Base-by-base conservation (phyloP, 64 coral and sea anemone species). In the Dendrophyllia cribrosa region DNA sequence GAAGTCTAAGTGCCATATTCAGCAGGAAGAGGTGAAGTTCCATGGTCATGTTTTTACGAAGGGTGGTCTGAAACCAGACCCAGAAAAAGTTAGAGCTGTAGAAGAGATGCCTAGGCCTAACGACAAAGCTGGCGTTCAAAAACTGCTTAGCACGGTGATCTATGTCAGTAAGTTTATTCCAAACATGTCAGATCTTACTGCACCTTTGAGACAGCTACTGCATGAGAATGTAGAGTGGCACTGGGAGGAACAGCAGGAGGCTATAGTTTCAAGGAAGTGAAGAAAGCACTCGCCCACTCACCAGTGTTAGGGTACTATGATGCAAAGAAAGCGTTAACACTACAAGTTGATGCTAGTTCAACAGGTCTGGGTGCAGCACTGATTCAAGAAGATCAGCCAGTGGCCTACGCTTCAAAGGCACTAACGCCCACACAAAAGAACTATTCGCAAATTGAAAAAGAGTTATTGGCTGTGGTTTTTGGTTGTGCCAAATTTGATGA, bases 171-270 rank as follows among this genome's bases (percentile, higher is more conserved):
- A 92, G 43, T 92, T 86, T 53, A 60, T 92, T 43, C 67, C 82
- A 48, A 92, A 86, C 71, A 86, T 92, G 81, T 85, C 90, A 0
- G 82, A 86, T 26, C 76, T 92, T 51, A 92, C 90, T 60, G 90
- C 90, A 44, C 80, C 90, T 16, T 49, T 92, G 4, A 76, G 90
- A 86, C 4, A 70, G 10, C 19, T 92, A 16, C 90, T 86, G 43
- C 43, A 75, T 2, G 59, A 86, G 44, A 81, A 86, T 66, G 76
- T 83, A 77, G 66, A 60, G n/a, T 92, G 90, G 80, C 80, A 85
- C 76, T 92, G 90, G 90, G n/a, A 67, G 24, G 56, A 85, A 26
- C 69, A 92, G 25, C 90, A 92, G 62, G 71, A 92, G 43, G 26
- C 11, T n/a, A n/a, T 55, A 76, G 78, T 50, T 92, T 92, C 19